Base-by-base conservation (phyloP, 2,113 vertebrate genomes). In the Osmerus mordax region DNA sequence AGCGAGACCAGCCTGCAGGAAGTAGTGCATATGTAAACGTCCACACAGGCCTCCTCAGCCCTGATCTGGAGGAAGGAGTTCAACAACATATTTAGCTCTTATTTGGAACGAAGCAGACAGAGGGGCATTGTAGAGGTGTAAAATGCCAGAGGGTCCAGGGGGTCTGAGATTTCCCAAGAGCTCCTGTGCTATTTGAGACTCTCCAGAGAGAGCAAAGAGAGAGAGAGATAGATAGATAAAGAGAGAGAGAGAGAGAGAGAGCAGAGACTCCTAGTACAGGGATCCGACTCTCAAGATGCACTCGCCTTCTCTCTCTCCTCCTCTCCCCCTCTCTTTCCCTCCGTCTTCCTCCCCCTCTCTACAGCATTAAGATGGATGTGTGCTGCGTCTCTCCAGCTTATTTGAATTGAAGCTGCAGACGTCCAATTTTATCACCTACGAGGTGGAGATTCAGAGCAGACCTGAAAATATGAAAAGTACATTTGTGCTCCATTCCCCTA, bases 381-480 rank as follows among this genome's bases (percentile, higher is more conserved):
- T 78, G 73, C 73, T 84, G 71, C 67, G 67, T 82, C 82, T 87
- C 78, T 81, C 28, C 56, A 65, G 72, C 71, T 83, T 72, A 83
- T 84, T 85, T 84, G 72, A 86, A 86, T 86, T 54, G 0, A 67
- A 79, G 71, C 78, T 47, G 74, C 74, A 81, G 77, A 78, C 76
- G 65, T 84, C 78, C 78, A 83, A 63, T 82, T 84, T 83, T 79
- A 80, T 86, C 75, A 79, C 75, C 65, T 75, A 65, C 23, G 62
- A 85, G 68, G 83, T 79, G 79, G 73, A 84, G 81, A 86, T 84
- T 84, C 80, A 69, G 76, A 81, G 73, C 77, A 70, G 70, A 52
- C 54, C 75, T 83, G 69, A 72, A 89, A 86, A 71, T 80, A 75
- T 79, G 69, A 78, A 78, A 85, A 81, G 75, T 80, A 75, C 76